phyloP scores from a whole-genome alignment of 1,140 invertebrate genomes.

The Heliconius hewitsoni region DNA sequence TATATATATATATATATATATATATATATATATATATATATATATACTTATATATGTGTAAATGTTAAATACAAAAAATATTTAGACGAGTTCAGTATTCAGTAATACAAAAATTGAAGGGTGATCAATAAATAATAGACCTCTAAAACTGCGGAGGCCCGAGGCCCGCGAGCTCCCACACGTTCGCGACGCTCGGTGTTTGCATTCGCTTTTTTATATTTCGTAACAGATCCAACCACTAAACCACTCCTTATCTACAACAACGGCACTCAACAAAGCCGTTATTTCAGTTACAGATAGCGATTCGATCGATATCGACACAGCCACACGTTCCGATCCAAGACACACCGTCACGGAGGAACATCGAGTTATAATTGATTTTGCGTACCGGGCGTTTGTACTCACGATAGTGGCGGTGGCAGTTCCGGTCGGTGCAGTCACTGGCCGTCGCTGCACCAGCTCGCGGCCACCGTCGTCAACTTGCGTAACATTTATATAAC shows the following conservation, averaged over 20 bases:
- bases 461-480: conserved; percentile 59
- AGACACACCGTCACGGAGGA: conserved; percentile 16
- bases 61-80: conserved; percentile 26
- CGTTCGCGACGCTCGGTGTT: conserved; percentile 45
- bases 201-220: conserved; percentile 22
- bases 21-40: not conserved
- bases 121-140: conserved; percentile 56
- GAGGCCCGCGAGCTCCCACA: conserved; percentile 6
- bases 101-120: conserved; percentile 8
- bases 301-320: conserved; percentile 73
- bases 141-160: conserved; percentile 15
- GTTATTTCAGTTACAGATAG: conserved; percentile 54
- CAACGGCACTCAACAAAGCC: conserved; percentile 47
- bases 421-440: conserved; percentile 52
- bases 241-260: conserved; percentile 34
- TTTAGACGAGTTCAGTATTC: not conserved
- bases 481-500: conserved; percentile 79
- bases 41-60: not conserved
- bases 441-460: conserved; percentile 55
- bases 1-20: too few relatives aligned
- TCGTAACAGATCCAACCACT: conserved; percentile 25
- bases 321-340: conserved; percentile 37
- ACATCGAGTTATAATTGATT: conserved; percentile 44
- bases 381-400: conserved; percentile 44
- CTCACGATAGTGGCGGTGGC: conserved; percentile 56